Conservation (phyloP, 2,888 invertebrate genomes). For the Apodemia duryi region DNA sequence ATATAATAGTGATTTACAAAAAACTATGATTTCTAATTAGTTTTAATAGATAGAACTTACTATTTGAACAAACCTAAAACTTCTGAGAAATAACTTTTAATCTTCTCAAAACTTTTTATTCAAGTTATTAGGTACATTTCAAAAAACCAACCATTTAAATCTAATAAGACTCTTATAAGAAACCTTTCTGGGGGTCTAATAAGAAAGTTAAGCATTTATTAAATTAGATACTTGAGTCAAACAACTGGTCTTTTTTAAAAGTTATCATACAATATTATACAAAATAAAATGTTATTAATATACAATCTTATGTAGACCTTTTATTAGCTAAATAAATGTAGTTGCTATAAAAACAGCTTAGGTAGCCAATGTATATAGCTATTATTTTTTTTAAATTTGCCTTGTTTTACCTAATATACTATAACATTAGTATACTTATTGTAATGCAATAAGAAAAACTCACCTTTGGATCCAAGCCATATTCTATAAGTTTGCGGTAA, state of each 20-base stretch:
- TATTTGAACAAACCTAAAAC: too few relatives aligned
- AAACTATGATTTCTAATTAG: neutral
- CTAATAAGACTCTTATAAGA: conserved; percentile 13
- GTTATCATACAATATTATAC: conserved; percentile 1
- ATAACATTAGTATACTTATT: neutral
- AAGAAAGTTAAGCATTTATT: neutral
- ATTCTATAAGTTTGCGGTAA: conserved; percentile 95
- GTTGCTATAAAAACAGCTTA: too few relatives aligned
- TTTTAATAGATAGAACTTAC: too few relatives aligned
- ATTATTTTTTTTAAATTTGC: too few relatives aligned
- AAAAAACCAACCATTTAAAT: neutral
- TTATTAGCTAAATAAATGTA: too few relatives aligned
- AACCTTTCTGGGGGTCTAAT: neutral
- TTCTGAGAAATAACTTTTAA: too few relatives aligned
- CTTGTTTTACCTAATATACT: too few relatives aligned
- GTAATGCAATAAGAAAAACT: conserved; percentile 34
- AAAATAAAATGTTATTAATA: neutral
- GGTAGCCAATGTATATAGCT: too few relatives aligned
- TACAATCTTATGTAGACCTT: too few relatives aligned
- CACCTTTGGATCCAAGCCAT: conserved; percentile 96
- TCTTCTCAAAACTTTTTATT: too few relatives aligned
- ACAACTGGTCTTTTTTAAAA: neutral
- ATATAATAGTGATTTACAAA: neutral
- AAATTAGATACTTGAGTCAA: neutral
- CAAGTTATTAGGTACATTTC: too few relatives aligned